Percentiles rank a stretch among this genome's conserved stretches.
Evolutionary conservation across 2,888 invertebrate species (phyloP).

Genomic region (Elegia similella): DNA sequence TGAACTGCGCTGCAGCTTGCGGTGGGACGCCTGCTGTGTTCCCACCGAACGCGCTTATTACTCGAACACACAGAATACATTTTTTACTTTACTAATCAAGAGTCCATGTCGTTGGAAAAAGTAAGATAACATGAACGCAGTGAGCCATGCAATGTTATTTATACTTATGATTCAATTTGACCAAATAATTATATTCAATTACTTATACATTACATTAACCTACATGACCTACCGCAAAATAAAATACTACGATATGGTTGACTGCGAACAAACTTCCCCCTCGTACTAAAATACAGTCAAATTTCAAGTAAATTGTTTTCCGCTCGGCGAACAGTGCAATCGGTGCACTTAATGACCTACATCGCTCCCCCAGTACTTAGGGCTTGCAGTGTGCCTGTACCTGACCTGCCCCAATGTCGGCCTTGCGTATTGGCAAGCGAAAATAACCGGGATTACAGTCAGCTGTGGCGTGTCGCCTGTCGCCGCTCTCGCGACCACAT

Average conservation of each 20-base stretch:
- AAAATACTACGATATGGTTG: slow-evolving; percentile 46
- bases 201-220: slow-evolving; percentile 53
- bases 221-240: slow-evolving; percentile 68
- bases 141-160: slow-evolving; percentile 17
- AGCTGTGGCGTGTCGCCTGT: slow-evolving; percentile 46
- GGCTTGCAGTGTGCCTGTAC: slow-evolving; percentile 69
- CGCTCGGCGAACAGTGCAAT: slow-evolving; percentile 47
- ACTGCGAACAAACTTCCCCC: slow-evolving; percentile 36
- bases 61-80: slow-evolving; percentile 35
- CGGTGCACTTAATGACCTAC: slow-evolving; percentile 69
- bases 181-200: slow-evolving; percentile 40
- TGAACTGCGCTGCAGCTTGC: slow-evolving; percentile 54
- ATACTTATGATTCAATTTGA: not conserved
- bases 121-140: slow-evolving; percentile 29
- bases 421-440: slow-evolving; percentile 56
- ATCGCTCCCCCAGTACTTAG: slow-evolving; percentile 73
- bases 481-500: slow-evolving; percentile 49
- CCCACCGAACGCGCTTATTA: slow-evolving; percentile 62
- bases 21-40: slow-evolving; percentile 69
- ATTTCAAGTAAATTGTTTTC: slow-evolving; percentile 47
- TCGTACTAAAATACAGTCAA: slow-evolving; percentile 39
- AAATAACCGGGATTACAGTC: slow-evolving; percentile 66
- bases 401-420: slow-evolving; percentile 71
- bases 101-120: slow-evolving; percentile 38
- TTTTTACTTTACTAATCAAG: slow-evolving; percentile 51